Base-by-base conservation (phyloP, 2,888 invertebrate genomes). In the Petrophora chlorosata region DNA sequence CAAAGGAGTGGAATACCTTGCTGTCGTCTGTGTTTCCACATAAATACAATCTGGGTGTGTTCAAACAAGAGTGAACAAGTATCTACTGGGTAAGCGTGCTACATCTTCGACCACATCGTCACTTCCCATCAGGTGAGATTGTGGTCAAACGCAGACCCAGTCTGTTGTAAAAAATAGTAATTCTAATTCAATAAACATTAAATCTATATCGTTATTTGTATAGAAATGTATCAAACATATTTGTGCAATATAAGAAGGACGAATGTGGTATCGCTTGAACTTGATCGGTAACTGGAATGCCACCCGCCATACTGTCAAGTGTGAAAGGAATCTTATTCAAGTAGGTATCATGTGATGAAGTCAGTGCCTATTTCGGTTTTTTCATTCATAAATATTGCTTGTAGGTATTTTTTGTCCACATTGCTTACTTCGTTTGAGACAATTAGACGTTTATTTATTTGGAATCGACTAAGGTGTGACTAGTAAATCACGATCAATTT, bases 221-320 rank as follows among this genome's bases (percentile, higher is more conserved):
- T 30, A 17, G 22, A 42, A 43, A 49, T 38, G 26, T 30, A 15
- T 28, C 33, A 33, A 8, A 42, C 35, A 19, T 5, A 36, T 50
- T 50, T 50, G 48, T 40, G 51, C 48, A 53, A 53, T 5, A 5
- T 22, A 35, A 53, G 56, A 56, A 56, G 56, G 59, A 54, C 53
- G 44, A 23, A 32, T 13, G n/a, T 33, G 29, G 26, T 70, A 60
- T 61, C 53, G 45, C 39, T 53, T 60, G 65, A 52, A 57, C 56
- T 57, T 59, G 65, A 62, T 61, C 72, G 13, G 28, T 33, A 22
- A 30, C 55, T 60, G 82, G 84, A 85, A 85, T 84, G 85, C 65
- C 61, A 82, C 73, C 70, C 60, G 68, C 82, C 82, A 82, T 73
- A 71, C 73, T 76, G 65, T 63, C 62, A 65, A 70, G 68, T 66